Evolutionary conservation across 2,888 invertebrate genomes (phyloP).

Genomic region (Acrobasis consociella): DNA sequence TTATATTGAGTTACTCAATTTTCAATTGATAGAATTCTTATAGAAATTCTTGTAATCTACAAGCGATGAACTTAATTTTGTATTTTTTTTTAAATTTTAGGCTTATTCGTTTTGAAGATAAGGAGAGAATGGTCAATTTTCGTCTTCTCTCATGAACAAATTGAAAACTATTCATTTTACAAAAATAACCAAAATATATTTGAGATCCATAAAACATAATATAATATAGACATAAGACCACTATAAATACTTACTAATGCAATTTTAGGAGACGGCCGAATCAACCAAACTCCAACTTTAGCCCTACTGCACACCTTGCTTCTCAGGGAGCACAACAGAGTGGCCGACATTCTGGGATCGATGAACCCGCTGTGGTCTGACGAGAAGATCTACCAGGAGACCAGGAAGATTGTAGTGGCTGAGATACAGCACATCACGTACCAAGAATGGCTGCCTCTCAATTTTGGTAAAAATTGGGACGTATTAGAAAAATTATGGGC

Average conservation of each 20-base stretch:
- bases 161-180: no score
- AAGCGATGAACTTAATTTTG: no score
- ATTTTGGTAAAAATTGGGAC: conserved; percentile 64
- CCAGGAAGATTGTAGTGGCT: conserved; percentile 79
- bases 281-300: conserved; percentile 81
- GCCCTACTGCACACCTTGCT: conserved; percentile 78
- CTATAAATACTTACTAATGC: neutral
- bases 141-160: no score
- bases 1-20: no score
- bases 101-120: no score
- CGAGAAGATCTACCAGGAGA: conserved; percentile 81
- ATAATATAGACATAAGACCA: no score
- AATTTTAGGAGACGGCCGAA: conserved; percentile 73
- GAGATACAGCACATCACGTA: conserved; percentile 84
- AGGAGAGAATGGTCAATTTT: no score
- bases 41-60: no score
- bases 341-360: conserved; percentile 71
- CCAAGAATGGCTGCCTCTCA: conserved; percentile 82
- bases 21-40: no score
- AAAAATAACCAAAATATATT: no score
- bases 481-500: neutral
- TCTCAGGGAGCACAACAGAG: conserved; percentile 81
- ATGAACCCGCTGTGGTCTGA: conserved; percentile 84
- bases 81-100: no score
- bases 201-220: no score